Evolutionary conservation across 2,113 vertebrate genomes (phyloP), one percentile per base, ranked within the genome.

Genomic region (Plecotus auritus): DNA sequence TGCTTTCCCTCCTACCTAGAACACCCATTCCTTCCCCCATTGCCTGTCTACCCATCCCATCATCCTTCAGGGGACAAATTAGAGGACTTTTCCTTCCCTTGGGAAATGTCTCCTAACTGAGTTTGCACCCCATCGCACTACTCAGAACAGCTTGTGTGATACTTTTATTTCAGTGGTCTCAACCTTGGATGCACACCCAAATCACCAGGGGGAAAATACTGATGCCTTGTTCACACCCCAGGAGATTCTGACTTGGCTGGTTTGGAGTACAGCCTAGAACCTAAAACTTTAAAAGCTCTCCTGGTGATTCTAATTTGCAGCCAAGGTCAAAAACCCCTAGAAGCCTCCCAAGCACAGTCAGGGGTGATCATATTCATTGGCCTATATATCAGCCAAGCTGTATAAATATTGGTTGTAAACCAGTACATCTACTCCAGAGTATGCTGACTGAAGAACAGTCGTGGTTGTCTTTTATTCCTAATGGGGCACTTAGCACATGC

Each of bases 371-470:
- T 37, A 51, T 40, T 77, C 54, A 51, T 11, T 32, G 17, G 20
- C 22, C 61, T 66, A 2, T 54, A 17, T 18, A 42, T 61, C 22
- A 54, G 40, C 70, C 18, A 22, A 42, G 30, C 32, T 69, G 42
- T 81, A 51, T 40, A 81, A 72, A 83, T 12, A 32, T 0, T 10
- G 28, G 74, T 47, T 92, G 49, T 32, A 81, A 37, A 56, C 23
- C 45, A 54, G 42, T 7, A 35, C 40, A 11, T 80, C 61, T 49
- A 6, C 23, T 13, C 5, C 13, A 56, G 64, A 40, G 4, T 22
- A 23, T 1, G 45, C 5, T 1, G 1, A 72, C 12, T 8, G 3
- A 77, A 67, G 0, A 59, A 40, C 23, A 26, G 28, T 26, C 8
- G 20, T 23, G 14, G 9, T 20, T 72, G 1, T 20, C 17, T 85